Evolutionary conservation across 2,888 invertebrate species (phyloP), one percentile per base, ranked within the genome.

Genomic region (Protodeltote pygarga): DNA sequence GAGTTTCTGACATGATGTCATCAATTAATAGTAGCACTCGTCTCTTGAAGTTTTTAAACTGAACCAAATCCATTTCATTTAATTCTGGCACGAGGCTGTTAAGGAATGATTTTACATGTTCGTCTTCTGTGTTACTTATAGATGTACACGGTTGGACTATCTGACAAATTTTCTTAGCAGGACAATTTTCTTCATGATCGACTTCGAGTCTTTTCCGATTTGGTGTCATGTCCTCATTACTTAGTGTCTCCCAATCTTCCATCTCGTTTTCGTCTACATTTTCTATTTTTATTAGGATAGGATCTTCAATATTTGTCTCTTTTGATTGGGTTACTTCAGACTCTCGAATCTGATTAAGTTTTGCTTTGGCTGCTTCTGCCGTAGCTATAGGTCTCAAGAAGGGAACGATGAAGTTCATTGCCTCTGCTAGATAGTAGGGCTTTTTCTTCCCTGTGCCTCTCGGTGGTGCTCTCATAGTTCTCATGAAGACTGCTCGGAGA

Each of bases 11-110:
- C 41, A 50, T 72, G 6, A 65, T 62, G 27, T 64, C 52, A 33
- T 66, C 67, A 34, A 71, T 64, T 11, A 73, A 31, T 2, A 45
- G 15, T 37, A 73, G 39, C 9, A 71, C 75, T 44, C 65, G 40
- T 39, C 75, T 49, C 33, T 75, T 75, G 24, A 73, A 75, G 15
- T 44, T 44, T 20, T 72, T 75, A 28, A 75, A 75, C 42, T 75
- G 73, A 2, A 40, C 20, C 0, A 47, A 46, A 32, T 62, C 68
- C 71, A 75, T 69, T 35, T 75, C 73, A 5, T 52, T 59, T 1
- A 75, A 46, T 39, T 75, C 75, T 0, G 73, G 74, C 23, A 66
- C 20, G 0, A 75, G 65, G 32, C 75, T 73, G 25, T 65, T 64
- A 3, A 75, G 45, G 20, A 67, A 67, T 0, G 66, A 69, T 3